A percentile compares a stretch with the other conserved stretches of the same genome.
Conservation (phyloP, 2,113 vertebrate species). For the Myodes glareolus region DNA sequence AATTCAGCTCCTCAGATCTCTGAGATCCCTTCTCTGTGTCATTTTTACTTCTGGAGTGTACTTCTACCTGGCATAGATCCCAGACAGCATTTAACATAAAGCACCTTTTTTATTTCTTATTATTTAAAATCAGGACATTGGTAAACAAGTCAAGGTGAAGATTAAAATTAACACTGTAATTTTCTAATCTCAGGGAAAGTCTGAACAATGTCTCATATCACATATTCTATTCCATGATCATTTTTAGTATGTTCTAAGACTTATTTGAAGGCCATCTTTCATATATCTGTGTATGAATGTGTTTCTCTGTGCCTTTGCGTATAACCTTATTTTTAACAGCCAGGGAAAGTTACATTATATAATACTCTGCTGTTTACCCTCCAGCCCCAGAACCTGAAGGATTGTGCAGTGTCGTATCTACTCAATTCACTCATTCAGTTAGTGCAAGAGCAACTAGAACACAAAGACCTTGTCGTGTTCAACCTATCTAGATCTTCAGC, state of each 20-base stretch:
- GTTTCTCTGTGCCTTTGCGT: background rate
- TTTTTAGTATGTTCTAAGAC: background rate
- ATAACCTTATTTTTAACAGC: background rate
- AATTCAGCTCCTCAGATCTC: background rate
- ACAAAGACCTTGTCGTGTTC: background rate
- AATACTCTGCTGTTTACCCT: background rate
- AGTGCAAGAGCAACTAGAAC: background rate
- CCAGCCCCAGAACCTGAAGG: background rate
- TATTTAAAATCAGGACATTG: background rate
- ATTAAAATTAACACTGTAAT: background rate
- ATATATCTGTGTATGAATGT: no score
- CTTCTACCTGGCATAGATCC: background rate
- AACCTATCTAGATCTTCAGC: background rate
- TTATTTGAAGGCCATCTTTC: background rate
- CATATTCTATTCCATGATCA: no score
- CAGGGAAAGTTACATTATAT: background rate
- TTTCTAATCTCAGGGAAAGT: background rate
- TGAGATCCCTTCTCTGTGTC: background rate
- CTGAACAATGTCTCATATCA: background rate
- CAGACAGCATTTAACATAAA: background rate
- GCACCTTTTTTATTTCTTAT: background rate
- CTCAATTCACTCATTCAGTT: background rate
- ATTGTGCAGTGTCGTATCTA: background rate
- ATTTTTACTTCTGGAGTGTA: background rate
- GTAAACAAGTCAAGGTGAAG: background rate